Percentiles rank a stretch among this genome's conserved stretches.
Conservation (phyloP, 2,113 vertebrate species). For the Misgurnus anguillicaudatus region DNA sequence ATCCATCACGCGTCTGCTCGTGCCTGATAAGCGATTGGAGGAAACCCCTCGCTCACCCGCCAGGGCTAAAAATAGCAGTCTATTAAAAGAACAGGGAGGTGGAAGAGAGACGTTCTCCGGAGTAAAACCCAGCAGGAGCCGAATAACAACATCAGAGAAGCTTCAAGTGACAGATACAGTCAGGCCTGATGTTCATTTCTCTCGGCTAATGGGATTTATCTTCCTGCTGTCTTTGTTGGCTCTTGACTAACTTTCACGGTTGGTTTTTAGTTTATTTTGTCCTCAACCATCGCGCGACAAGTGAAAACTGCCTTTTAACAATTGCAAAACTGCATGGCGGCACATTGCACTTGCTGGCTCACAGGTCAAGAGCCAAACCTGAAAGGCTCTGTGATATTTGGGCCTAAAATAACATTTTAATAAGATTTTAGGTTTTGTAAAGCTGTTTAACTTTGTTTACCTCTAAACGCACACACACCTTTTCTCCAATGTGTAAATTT, state of each 20-base stretch:
- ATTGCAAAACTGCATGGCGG: no score
- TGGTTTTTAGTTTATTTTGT: neutral
- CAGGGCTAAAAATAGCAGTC: conserved; percentile 47
- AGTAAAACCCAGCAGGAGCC: neutral
- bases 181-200: neutral
- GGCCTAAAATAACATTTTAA: no score
- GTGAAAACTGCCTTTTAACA: no score
- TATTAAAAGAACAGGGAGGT: conserved; percentile 41
- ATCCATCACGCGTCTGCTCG: conserved; percentile 23
- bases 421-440: no score
- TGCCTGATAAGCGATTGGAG: conserved; percentile 51
- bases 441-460: no score
- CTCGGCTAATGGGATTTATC: neutral
- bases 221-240: neutral
- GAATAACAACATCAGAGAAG: neutral
- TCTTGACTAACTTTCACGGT: neutral
- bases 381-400: no score
- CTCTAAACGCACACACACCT: neutral
- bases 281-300: no score
- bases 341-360: no score
- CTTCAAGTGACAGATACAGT: neutral
- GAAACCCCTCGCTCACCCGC: conserved; percentile 14
- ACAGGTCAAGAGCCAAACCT: no score
- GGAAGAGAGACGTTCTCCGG: neutral
- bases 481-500: neutral